phyloP scores from a whole-genome alignment of 2,113 vertebrate species.

The Dendropsophus ebraccatus region DNA sequence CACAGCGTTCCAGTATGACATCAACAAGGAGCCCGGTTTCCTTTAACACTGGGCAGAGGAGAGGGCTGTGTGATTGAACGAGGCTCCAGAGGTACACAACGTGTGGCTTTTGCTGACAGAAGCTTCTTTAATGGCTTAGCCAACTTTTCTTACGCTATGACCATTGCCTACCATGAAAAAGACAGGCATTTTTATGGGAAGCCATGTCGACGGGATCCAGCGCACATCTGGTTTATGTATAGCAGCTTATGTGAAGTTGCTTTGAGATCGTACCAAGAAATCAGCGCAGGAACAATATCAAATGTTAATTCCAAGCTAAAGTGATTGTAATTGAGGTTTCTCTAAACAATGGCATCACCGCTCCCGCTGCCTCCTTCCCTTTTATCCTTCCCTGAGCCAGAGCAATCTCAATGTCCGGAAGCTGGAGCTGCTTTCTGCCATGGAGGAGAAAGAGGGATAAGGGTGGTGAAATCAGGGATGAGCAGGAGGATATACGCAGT shows the following conservation, averaged over 20 bases:
- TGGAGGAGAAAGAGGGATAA: background rate
- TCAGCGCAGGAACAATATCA: constrained; percentile 54
- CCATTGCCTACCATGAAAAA: constrained; percentile 41
- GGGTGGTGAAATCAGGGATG: background rate
- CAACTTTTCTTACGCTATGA: constrained; percentile 46
- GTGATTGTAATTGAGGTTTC: constrained; percentile 54
- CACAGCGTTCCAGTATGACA: constrained; percentile 33
- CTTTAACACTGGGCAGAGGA: constrained; percentile 37
- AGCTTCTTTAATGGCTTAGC: constrained; percentile 34
- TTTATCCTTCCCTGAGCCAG: background rate
- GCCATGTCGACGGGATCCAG: constrained; percentile 31
- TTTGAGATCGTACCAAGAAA: constrained; percentile 53
- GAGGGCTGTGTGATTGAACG: constrained; percentile 41
- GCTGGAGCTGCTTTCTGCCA: background rate
- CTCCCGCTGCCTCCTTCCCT: background rate
- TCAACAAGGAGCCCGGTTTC: constrained; percentile 1
- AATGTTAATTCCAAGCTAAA: constrained; percentile 52
- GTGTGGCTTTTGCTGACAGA: constrained; percentile 47
- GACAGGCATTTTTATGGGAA: constrained; percentile 50
- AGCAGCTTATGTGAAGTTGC: constrained; percentile 55
- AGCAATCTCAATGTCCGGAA: background rate
- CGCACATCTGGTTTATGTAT: constrained; percentile 55
- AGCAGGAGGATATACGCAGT: background rate
- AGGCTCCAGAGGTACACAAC: constrained; percentile 28
- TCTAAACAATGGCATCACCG: constrained; percentile 56